These are phyloP conservation scores for Artemia sinica DNA, from an alignment of 2,888 invertebrate species.

Conservation along the genomic window DNA sequence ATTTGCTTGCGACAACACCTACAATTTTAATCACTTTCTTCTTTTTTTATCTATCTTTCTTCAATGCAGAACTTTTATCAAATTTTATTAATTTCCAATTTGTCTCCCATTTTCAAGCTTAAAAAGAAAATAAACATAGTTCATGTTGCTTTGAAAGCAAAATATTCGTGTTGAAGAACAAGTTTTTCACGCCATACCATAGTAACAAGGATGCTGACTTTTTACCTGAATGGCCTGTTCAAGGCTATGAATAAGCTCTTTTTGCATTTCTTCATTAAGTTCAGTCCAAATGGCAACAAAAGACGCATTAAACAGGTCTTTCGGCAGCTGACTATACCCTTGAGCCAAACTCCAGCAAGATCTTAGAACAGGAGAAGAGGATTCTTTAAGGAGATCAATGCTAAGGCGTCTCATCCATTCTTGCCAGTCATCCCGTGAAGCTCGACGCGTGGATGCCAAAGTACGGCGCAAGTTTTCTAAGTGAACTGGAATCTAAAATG, in stretches of 20 bases:
- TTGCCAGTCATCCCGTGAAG: constrained; percentile 95
- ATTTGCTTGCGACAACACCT: no score
- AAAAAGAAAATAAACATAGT: no score
- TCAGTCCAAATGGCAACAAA: constrained; percentile 99
- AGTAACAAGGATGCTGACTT: constrained; percentile 33
- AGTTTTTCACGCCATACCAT: no score
- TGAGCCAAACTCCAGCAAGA: constrained; percentile 84
- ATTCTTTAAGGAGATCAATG: constrained; percentile 81
- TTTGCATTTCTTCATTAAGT: constrained; percentile 56
- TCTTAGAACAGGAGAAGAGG: constrained; percentile 79
- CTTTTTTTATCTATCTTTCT: no score
- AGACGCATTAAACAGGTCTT: constrained; percentile 93
- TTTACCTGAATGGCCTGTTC: constrained; percentile 67
- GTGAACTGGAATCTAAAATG: constrained; percentile 49
- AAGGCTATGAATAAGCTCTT: constrained; percentile 65
- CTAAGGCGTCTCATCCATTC: constrained; percentile 87
- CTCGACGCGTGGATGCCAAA: constrained; percentile 77
- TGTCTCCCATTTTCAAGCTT: no score
- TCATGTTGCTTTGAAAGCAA: no score
- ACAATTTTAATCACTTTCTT: no score
- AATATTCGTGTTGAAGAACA: no score
- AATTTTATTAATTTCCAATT: no score
- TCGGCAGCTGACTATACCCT: constrained; percentile 81
- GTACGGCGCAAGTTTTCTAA: constrained; percentile 67
- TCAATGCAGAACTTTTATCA: no score